Conservation (phyloP, 1,140 invertebrate genomes). For the Hypsibius dujardini region DNA sequence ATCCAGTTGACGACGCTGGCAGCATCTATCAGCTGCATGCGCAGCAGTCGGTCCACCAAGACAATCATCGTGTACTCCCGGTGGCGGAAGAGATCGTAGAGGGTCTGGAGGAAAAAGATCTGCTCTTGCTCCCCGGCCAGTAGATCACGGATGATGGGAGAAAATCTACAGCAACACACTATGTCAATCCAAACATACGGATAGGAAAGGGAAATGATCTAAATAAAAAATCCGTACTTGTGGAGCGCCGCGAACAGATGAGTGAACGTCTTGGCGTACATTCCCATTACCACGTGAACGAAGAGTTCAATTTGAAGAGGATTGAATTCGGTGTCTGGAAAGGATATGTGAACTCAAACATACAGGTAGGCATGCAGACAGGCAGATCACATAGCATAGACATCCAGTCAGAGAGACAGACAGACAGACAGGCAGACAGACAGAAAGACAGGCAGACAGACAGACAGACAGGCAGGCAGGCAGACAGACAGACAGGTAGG, state of each 20-base stretch:
- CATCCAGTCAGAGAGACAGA: not conserved
- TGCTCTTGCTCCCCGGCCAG: conserved; percentile 11
- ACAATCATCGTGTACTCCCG: conserved; percentile 69
- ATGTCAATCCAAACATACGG: conserved; percentile 10
- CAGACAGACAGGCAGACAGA: too few species aligned
- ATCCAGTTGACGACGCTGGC: conserved; percentile 95
- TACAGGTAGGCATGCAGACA: not conserved
- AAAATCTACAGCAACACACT: not conserved
- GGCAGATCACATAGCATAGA: not conserved
- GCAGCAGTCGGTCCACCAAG: conserved; percentile 85
- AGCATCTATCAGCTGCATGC: conserved; percentile 89
- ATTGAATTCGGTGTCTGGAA: conserved; percentile 37
- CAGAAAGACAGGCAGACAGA: too few species aligned
- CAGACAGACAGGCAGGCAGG: too few species aligned
- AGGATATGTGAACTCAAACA: too few species aligned
- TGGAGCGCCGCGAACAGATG: conserved; percentile 93
- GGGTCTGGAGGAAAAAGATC: conserved; percentile 17
- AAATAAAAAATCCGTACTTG: conserved; percentile 39
- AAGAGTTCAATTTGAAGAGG: conserved; percentile 90
- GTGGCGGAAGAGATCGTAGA: conserved; percentile 20
- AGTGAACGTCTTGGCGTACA: conserved; percentile 89
- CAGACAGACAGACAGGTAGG: too few species aligned
- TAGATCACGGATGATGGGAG: conserved; percentile 3
- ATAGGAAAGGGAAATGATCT: not conserved
- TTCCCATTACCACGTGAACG: conserved; percentile 73